Base-by-base conservation (phyloP, 2,113 vertebrate genomes). In the Cephalopterus ornatus region DNA sequence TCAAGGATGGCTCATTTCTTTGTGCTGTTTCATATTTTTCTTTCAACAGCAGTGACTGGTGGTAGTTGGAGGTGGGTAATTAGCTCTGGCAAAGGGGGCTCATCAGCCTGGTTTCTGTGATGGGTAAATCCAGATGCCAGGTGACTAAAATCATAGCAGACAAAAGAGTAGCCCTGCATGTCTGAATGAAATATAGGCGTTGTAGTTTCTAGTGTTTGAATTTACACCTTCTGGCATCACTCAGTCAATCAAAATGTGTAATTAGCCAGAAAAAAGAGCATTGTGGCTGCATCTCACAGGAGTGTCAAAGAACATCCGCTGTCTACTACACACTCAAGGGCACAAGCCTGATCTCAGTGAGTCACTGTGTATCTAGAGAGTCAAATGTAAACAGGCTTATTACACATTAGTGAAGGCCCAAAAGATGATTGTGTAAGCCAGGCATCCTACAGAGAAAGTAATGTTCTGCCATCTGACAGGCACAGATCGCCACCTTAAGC, bases 401-500 rank as follows among this genome's bases (percentile, higher is more conserved):
- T 42, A 23, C 16, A 42, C 0, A 0, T 75, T 35, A 71, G 20
- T 6, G 7, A 84, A 55, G 79, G 26, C 35, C 47, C 53, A 49
- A 23, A 88, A 58, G 58, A 67, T 9, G 35, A 9, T 1, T 3
- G 37, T 21, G 30, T 65, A 49, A 79, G 75, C 53, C 71, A 92
- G 56, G 32, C 2, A 1, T 65, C 74, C 78, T 20, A 37, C 19
- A 17, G 75, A 56, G 53, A 70, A 32, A 21, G 62, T 49, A 84
- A 66, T 50, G 49, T 79, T 67, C 53, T 76, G 49, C 82, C 67
- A 61, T 59, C 81, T 94, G 95, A 95, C 74, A 56, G 82, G 56
- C 58, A 44, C 74, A 72, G 58, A 21, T 41, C 7, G 2, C 35
- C 56, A 39, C 66, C n/a, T n/a, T 15, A 3, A 56, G 47, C 32